Percentiles rank a stretch among this genome's conserved stretches.
These are phyloP conservation scores for Tortrix viridana DNA, from an alignment of 2,888 invertebrate genomes.

Conservation along the genomic window DNA sequence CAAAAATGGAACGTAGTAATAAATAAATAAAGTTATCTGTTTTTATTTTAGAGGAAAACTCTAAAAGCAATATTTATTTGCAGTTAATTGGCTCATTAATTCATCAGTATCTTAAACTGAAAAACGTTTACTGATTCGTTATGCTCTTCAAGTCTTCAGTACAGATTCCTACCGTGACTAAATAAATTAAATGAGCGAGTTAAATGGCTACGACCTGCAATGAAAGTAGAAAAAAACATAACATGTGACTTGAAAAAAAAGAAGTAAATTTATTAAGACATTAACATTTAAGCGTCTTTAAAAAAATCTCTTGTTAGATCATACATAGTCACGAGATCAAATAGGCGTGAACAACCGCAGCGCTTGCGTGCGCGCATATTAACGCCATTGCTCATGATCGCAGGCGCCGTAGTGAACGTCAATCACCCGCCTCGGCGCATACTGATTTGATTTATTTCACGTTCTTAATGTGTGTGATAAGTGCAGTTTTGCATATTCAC, in stretches of 20 bases:
- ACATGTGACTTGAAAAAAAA: background rate
- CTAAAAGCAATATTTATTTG: too few relatives aligned
- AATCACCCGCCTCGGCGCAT: conserved; percentile 28
- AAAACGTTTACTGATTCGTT: too few relatives aligned
- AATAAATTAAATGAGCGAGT: too few relatives aligned
- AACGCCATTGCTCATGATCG: background rate
- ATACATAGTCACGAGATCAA: conserved; percentile 12
- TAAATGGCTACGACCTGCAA: too few relatives aligned
- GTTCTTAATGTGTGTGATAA: conserved; percentile 14
- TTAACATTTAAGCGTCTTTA: background rate
- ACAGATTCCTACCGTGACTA: too few relatives aligned
- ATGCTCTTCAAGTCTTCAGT: too few relatives aligned
- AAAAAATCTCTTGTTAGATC: conserved; percentile 2
- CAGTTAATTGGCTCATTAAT: too few relatives aligned
- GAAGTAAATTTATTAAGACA: background rate
- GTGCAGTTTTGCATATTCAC: conserved; percentile 21
- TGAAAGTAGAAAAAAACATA: background rate
- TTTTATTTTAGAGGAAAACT: too few relatives aligned
- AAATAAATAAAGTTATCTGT: too few relatives aligned
- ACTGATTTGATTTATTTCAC: conserved; percentile 36
- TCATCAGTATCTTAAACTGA: too few relatives aligned
- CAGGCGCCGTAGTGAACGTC: conserved; percentile 19
- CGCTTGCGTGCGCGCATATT: conserved; percentile 11
- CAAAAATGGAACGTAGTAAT: background rate
- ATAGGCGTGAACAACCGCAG: conserved; percentile 19